phyloP scores from a whole-genome alignment of 2,888 invertebrate genomes.

The Lamproptera curius region DNA sequence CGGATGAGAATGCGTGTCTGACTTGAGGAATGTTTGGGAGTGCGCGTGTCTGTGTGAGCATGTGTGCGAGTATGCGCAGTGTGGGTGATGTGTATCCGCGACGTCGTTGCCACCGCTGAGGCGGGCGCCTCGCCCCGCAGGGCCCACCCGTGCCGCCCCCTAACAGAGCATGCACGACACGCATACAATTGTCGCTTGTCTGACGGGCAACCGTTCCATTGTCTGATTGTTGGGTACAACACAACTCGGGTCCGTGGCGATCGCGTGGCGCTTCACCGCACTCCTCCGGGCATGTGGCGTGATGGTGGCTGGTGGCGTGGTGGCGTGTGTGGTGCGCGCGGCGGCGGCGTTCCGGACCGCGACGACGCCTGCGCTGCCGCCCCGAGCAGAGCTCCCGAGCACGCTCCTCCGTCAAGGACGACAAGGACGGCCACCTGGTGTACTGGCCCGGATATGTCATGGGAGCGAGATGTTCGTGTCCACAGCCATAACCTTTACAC shows the following conservation, averaged over 20 bases:
- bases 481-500: constrained; percentile 79
- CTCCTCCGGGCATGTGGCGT: constrained; percentile 38
- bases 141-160: constrained; percentile 67
- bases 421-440: constrained; percentile 99
- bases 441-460: constrained; percentile 99
- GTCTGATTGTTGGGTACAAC: constrained; percentile 80
- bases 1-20: too few relatives aligned
- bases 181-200: constrained; percentile 78
- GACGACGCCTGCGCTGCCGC: constrained; percentile 36
- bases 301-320: constrained; percentile 59
- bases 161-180: constrained; percentile 77
- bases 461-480: constrained; percentile 99
- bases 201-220: constrained; percentile 80
- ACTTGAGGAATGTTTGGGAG: background rate
- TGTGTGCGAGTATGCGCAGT: constrained; percentile 1
- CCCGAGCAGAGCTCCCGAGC: constrained; percentile 87
- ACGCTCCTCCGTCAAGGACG: constrained; percentile 97
- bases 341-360: constrained; percentile 27
- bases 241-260: constrained; percentile 78
- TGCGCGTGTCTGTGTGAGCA: constrained; percentile 33
- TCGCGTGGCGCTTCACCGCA: constrained; percentile 69
- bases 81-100: constrained; percentile 10
- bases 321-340: constrained; percentile 37
- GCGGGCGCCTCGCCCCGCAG: constrained; percentile 44
- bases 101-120: constrained; percentile 27